Base-by-base conservation (phyloP, 2,888 invertebrate species). In the Spatulosminthurus flaviceps region DNA sequence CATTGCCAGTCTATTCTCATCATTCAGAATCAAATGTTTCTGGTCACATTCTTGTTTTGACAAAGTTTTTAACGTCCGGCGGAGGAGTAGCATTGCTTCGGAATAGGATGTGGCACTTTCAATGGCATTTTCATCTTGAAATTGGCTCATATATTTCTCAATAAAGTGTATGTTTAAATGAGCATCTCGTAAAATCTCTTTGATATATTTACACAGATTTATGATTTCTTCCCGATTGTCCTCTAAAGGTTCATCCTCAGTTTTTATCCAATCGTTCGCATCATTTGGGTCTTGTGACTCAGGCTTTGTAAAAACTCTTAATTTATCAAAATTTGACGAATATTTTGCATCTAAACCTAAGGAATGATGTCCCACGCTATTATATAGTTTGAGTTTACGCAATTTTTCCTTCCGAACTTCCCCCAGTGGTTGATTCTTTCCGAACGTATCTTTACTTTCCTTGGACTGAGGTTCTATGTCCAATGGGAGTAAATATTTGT, bases 1-100 rank as follows among this genome's bases (percentile, higher is more conserved):
- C 64, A 64, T 22, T 24, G 64, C 64, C 11, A 64, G 2, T 22
- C 64, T 11, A 16, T 64, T 26, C 4, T 64, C 64, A 9, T 26
- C 26, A 4, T 1, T n/a, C 9, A 51, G 19, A 9, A 4, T 64
- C 9, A 64, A 22, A 4, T 24, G 2, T 7, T 9, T 64, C 19
- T 60, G 60, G 7, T 60, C 7, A 64, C 4, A 4, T n/a, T 51
- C 51, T 11, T 19, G 22, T 13, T 26, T 22, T 16, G 64, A 26
- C 22, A 64, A 16, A 22, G 24, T 22, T 26, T 26, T 22, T 13
- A 64, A 24, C 1, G 64, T 4, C 2, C 64, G 64, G 2, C 64
- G 64, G 24, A 64, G 64, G 24, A 64, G n/a, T 13, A 64, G 24
- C 4, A 64, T 64, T 2, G 64, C 64, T 64, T 64, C 64, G 64